These are phyloP conservation scores for Augiades crinisus DNA, from an alignment of 2,888 invertebrate genomes.

Conservation along the genomic window DNA sequence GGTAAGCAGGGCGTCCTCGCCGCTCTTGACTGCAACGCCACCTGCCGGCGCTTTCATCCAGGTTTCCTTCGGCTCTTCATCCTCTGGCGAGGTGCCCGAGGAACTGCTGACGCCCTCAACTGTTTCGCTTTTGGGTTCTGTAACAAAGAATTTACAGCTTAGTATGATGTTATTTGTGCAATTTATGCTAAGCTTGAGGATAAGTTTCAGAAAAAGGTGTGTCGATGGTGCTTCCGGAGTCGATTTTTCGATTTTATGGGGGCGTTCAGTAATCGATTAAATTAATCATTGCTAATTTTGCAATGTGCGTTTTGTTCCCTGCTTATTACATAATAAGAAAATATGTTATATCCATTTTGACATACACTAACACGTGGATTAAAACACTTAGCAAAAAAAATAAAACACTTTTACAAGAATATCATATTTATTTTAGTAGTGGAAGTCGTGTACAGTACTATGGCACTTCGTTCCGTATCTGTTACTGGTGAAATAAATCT, in stretches of 20 bases:
- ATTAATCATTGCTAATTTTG: no score
- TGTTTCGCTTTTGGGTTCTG: constrained; percentile 45
- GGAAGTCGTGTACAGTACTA: constrained; percentile 59
- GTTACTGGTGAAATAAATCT: constrained; percentile 23
- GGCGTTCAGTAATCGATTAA: no score
- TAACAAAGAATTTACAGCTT: constrained; percentile 28
- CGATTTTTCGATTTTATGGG: no score
- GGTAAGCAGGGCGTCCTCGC: constrained; percentile 90
- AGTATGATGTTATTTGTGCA: background rate
- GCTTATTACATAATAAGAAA: no score
- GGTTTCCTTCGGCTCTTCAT: constrained; percentile 54
- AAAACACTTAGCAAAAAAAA: no score
- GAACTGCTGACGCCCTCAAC: constrained; percentile 47
- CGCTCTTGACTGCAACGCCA: constrained; percentile 68
- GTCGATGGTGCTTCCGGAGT: no score
- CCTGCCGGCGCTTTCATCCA: constrained; percentile 68
- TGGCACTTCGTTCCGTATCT: constrained; percentile 65
- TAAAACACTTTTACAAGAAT: constrained; percentile 21
- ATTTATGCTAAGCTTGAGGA: no score
- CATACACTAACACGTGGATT: no score
- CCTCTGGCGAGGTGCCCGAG: constrained; percentile 54
- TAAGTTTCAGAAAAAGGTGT: no score
- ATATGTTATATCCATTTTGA: no score
- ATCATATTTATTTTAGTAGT: constrained; percentile 34
- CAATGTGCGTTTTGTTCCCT: no score